Conservation (phyloP, 37 sponge, comb jelly and placozoan species). For the Beroe forskalii region DNA sequence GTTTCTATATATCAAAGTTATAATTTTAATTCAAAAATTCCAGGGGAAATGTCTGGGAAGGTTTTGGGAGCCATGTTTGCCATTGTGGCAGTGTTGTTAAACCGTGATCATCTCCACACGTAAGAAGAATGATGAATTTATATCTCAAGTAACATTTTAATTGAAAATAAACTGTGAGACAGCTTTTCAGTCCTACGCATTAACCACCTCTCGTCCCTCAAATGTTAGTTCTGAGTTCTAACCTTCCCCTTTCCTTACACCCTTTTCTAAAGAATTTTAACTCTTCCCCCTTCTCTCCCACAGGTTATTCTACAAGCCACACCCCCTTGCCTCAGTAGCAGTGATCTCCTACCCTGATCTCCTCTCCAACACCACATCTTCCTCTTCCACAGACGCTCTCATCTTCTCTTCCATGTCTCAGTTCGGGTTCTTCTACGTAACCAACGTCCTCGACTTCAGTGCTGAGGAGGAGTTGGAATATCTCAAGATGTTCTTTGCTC, state of each 20-base stretch:
- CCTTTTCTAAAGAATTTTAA: too few relatives aligned
- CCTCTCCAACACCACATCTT: neutral
- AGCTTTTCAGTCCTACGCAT: too few relatives aligned
- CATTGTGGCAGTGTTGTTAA: neutral
- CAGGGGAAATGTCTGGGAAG: neutral
- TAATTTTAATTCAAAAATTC: too few relatives aligned
- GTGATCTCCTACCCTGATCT: neutral
- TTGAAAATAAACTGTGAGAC: too few relatives aligned
- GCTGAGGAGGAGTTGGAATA: neutral
- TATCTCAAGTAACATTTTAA: too few relatives aligned
- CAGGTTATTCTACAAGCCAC: neutral
- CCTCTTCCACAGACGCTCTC: neutral
- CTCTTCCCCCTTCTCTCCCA: too few relatives aligned
- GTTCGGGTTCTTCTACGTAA: constrained; percentile 35
- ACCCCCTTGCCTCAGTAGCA: neutral
- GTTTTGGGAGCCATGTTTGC: neutral
- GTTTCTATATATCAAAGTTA: too few relatives aligned
- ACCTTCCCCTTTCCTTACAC: too few relatives aligned
- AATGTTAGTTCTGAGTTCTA: too few relatives aligned
- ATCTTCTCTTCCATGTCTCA: constrained; percentile 5
- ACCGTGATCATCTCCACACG: neutral
- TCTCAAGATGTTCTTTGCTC: neutral
- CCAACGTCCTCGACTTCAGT: neutral
- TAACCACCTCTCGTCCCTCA: too few relatives aligned
- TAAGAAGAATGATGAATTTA: too few relatives aligned